Conservation (phyloP, 2,113 vertebrate genomes). For the Triplophysa siluroides region DNA sequence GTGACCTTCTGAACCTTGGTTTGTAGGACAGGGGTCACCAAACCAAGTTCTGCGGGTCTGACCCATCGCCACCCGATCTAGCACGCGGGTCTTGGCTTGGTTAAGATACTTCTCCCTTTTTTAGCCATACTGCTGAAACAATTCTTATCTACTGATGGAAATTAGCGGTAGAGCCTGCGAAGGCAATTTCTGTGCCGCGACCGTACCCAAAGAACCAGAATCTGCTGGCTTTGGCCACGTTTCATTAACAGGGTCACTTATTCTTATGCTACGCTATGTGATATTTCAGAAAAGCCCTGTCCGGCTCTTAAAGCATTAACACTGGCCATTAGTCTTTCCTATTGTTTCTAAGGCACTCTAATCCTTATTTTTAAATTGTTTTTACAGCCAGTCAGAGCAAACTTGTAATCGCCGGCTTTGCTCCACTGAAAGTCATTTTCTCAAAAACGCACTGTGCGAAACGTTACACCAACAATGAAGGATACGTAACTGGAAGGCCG, state of each 20-base stretch:
- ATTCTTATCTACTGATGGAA: constrained; percentile 80
- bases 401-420: background rate
- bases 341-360: background rate
- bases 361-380: background rate
- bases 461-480: background rate
- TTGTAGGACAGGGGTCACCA: constrained; percentile 64
- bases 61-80: constrained; percentile 70
- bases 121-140: constrained; percentile 59
- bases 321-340: constrained; percentile 4
- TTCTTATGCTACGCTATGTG: constrained; percentile 5
- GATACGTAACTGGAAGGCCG: background rate
- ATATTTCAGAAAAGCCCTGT: constrained; percentile 5
- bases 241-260: constrained; percentile 1
- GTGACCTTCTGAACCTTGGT: constrained; percentile 69
- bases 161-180: constrained; percentile 71
- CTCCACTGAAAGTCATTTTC: background rate
- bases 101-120: constrained; percentile 12
- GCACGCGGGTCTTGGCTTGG: constrained; percentile 69
- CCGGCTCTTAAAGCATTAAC: constrained; percentile 17
- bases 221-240: constrained; percentile 62
- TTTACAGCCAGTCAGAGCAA: background rate
- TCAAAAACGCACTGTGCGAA: background rate
- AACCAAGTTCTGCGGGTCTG: constrained; percentile 63
- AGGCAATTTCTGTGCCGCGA: constrained; percentile 74
- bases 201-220: constrained; percentile 65